phyloP scores from a whole-genome alignment of 1,140 invertebrate genomes.

The Halictus rubicundus region DNA sequence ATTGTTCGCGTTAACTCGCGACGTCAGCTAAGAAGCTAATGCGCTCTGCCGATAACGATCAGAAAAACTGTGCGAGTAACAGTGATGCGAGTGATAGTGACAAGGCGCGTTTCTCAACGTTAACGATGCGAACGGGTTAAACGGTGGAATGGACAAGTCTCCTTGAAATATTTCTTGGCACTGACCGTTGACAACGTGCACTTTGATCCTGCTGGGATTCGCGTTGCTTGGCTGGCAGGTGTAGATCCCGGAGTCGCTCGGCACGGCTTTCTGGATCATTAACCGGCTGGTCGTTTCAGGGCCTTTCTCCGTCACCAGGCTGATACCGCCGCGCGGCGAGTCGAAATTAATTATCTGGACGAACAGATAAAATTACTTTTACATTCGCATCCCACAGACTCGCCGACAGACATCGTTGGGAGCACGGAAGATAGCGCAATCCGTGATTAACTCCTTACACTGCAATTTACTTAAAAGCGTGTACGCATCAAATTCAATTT shows the following conservation, averaged over 20 bases:
- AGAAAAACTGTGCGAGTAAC: too few relatives aligned
- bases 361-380: constrained; percentile 19
- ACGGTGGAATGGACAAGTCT: neutral
- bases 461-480: too few relatives aligned
- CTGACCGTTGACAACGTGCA: constrained; percentile 85
- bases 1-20: too few relatives aligned
- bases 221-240: constrained; percentile 84
- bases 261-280: constrained; percentile 82
- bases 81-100: too few relatives aligned
- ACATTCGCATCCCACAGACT: neutral
- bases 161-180: neutral
- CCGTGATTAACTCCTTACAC: too few relatives aligned
- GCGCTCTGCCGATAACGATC: too few relatives aligned
- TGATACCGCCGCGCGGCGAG: constrained; percentile 82
- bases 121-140: too few relatives aligned
- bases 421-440: too few relatives aligned
- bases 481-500: too few relatives aligned
- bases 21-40: too few relatives aligned
- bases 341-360: constrained; percentile 81
- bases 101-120: too few relatives aligned
- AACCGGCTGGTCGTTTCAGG: constrained; percentile 83
- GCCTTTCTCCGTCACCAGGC: constrained; percentile 82
- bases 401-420: too few relatives aligned
- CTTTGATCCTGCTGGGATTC: constrained; percentile 82
- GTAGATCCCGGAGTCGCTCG: constrained; percentile 82